Evolutionary conservation across 1,140 invertebrate species (phyloP).

Genomic region (Delia radicum): DNA sequence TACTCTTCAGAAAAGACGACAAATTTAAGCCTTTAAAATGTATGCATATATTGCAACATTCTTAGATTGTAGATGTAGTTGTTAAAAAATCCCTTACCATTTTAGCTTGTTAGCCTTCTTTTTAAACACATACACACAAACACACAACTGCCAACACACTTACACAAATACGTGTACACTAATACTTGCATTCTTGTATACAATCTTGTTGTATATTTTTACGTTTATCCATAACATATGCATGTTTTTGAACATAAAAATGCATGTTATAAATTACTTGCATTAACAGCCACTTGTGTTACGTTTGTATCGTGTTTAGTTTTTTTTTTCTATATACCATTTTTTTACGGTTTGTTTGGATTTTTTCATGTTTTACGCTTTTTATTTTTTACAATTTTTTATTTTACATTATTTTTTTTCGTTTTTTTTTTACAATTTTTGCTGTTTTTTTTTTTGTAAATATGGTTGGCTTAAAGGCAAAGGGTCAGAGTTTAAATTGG

Average conservation of each 20-base stretch:
- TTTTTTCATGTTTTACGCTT: too few species aligned
- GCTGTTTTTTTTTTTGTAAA: too few species aligned
- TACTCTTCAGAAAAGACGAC: neutral
- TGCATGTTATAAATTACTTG: conserved; percentile 9
- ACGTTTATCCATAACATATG: too few species aligned
- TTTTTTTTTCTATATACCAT: neutral
- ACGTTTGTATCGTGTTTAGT: neutral
- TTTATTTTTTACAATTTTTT: neutral
- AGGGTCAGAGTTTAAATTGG: neutral
- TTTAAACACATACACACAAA: neutral
- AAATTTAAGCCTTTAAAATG: neutral
- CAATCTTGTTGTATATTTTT: neutral
- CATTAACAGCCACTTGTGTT: neutral
- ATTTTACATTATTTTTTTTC: neutral
- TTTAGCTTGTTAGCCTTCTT: too few species aligned
- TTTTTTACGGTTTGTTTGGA: too few species aligned
- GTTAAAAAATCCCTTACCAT: too few species aligned
- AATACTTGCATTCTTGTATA: neutral
- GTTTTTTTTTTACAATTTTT: too few species aligned
- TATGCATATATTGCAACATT: neutral
- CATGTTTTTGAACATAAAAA: neutral
- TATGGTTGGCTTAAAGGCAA: too few species aligned
- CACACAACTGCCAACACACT: neutral
- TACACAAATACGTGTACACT: neutral
- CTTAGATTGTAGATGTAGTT: neutral